Evolutionary conservation across 2,797 vertebrate genomes (phyloP), one percentile per base, ranked within the genome.

Genomic region (Esox lucius): DNA sequence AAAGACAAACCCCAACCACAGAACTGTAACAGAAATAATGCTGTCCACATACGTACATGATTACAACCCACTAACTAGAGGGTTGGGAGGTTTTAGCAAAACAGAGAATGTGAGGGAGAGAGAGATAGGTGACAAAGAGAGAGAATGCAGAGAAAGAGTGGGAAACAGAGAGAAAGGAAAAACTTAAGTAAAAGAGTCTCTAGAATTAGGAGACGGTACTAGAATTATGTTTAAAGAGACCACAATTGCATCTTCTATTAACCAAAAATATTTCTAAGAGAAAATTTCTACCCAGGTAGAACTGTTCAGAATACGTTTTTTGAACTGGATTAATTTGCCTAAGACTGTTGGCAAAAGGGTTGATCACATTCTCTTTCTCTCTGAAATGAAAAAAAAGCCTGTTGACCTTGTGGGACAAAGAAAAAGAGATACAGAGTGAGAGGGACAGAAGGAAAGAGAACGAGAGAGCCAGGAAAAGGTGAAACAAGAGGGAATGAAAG

Each of bases 341-440:
- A 22, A 69, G 42, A 74, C 71, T 22, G 76, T 76, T 78, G 28
- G 31, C 70, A 75, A 70, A 73, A 77, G 24, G 73, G 67, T 56
- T 59, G 83, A 88, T 82, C 78, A 78, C 59, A 71, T 33, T 65
- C 79, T 51, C 73, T 70, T 51, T 49, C 19, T 80, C 79, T 81
- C 75, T 81, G 70, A 70, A 78, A 59, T 35, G 24, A 75, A 48
- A 75, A 80, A 84, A 68, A 9, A 84, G 80, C 75, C 85, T 85
- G 78, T 71, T 88, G 88, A 89, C 88, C 85, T 89, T 90, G 87
- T 82, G 71, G 74, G 72, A 72, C 51, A 78, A 35, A 75, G 56
- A 61, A 68, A 78, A 77, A 79, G 70, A 84, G 81, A 85, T 82
- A 81, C 85, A 78, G 72, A 75, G 59, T 12, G 68, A 68, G 74